Conservation (phyloP, 2,797 vertebrate genomes). For the Mus caroli region DNA sequence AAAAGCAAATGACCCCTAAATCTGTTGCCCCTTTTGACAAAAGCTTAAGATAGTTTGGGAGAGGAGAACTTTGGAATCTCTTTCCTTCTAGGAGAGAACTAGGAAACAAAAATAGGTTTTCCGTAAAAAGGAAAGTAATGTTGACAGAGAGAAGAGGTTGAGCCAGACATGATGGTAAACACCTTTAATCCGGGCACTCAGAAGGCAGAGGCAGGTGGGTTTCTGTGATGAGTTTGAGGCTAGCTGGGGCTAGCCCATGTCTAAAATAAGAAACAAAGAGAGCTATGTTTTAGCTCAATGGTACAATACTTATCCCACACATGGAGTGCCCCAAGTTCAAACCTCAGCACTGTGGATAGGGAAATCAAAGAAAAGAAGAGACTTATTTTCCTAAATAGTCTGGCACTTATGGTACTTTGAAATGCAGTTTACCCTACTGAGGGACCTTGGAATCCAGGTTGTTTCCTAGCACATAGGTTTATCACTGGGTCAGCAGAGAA, state of each 20-base stretch:
- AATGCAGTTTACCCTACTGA: background rate
- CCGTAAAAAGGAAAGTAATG: background rate
- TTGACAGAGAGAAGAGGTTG: background rate
- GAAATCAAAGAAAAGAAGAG: background rate
- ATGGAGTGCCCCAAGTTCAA: background rate
- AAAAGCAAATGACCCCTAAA: background rate
- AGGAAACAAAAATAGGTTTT: background rate
- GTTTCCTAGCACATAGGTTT: background rate
- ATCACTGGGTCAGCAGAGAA: background rate
- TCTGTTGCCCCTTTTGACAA: background rate
- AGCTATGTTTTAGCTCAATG: background rate
- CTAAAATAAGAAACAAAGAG: background rate
- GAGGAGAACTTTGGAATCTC: background rate
- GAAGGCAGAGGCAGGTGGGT: too few relatives aligned
- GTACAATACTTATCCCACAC: background rate
- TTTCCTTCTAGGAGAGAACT: background rate
- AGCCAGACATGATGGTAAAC: background rate
- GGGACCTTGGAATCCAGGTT: background rate
- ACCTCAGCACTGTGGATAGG: background rate
- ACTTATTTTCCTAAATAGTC: background rate
- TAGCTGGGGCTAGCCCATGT: background rate
- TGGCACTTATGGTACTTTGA: conserved; percentile 19
- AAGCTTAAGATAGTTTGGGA: background rate
- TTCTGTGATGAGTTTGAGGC: background rate
- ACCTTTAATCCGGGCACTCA: background rate